Percentiles rank a stretch among this genome's conserved stretches.
Conservation (phyloP, 1,140 invertebrate species). For the Ephestia elutella region DNA sequence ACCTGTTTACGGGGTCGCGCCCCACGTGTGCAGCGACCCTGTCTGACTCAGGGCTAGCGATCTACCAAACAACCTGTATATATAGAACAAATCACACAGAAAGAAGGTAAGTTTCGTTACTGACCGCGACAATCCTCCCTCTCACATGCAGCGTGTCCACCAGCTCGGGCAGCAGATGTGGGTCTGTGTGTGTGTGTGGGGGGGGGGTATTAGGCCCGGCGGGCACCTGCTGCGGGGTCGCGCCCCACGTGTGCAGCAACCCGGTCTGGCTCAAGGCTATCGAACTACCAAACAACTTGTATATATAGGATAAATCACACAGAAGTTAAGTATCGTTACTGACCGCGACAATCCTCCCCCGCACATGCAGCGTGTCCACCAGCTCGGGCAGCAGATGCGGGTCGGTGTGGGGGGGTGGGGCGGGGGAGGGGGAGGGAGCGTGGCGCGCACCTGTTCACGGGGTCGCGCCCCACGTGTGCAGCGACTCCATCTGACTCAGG, state of each 20-base stretch:
- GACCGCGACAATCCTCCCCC: slow-evolving; percentile 38
- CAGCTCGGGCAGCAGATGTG: slow-evolving; percentile 32
- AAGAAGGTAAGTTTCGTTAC: too few relatives aligned
- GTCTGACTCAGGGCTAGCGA: slow-evolving; percentile 42
- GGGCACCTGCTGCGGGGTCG: slow-evolving; percentile 52
- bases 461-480: slow-evolving; percentile 51
- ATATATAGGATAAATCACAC: too few relatives aligned
- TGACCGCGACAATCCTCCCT: too few relatives aligned
- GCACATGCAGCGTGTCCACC: slow-evolving; percentile 39
- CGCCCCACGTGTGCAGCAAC: slow-evolving; percentile 49
- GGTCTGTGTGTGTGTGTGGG: slow-evolving; percentile 19
- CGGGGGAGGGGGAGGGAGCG: slow-evolving; percentile 26
- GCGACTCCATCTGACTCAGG: slow-evolving; percentile 32
- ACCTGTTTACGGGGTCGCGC: slow-evolving; percentile 53
- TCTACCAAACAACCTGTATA: too few relatives aligned
- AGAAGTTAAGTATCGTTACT: not conserved
- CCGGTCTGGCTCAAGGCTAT: slow-evolving; percentile 42
- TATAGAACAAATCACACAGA: too few relatives aligned
- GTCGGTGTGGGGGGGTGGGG: slow-evolving; percentile 19
- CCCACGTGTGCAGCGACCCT: slow-evolving; percentile 46
- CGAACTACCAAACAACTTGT: too few relatives aligned
- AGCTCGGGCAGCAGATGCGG: slow-evolving; percentile 34
- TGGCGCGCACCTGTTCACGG: slow-evolving; percentile 54
- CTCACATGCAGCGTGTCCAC: slow-evolving; percentile 22
- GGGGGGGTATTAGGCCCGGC: slow-evolving; percentile 13